These are phyloP conservation scores for Orussus abietinus DNA, from an alignment of 1,140 invertebrate genomes.

Conservation along the genomic window DNA sequence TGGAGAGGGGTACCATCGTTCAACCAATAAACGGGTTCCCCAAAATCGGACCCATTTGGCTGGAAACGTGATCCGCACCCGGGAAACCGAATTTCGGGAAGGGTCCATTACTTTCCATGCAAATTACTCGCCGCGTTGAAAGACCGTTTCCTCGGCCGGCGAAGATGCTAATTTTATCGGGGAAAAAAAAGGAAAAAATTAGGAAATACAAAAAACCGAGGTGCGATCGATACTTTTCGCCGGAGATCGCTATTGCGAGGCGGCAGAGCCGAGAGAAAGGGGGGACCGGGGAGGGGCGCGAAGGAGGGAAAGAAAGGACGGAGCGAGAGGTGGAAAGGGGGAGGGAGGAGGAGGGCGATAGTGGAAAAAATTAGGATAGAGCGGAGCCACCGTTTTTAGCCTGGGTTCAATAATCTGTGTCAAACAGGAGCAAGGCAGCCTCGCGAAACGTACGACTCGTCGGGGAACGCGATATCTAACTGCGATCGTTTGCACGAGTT, in stretches of 20 bases:
- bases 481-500: no score
- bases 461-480: background rate
- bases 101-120: no score
- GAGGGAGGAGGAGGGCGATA: constrained; percentile 5
- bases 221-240: no score
- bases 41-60: no score
- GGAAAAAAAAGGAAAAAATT: constrained; percentile 9
- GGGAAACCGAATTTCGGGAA: no score
- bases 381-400: constrained; percentile 20
- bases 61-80: no score
- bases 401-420: constrained; percentile 36
- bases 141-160: no score
- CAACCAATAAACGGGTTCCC: no score
- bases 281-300: constrained; percentile 3
- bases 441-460: background rate
- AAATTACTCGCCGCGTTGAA: no score
- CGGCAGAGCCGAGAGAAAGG: constrained; percentile 5
- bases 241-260: constrained; percentile 8
- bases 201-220: no score
- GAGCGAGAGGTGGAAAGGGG: background rate
- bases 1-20: no score
- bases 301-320: background rate
- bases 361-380: constrained; percentile 1
- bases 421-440: constrained; percentile 25
- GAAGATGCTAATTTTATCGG: constrained; percentile 3